Evolutionary conservation across 2,888 invertebrate genomes (phyloP), one percentile per base, ranked within the genome.

Genomic region (Torymus tubicola): DNA sequence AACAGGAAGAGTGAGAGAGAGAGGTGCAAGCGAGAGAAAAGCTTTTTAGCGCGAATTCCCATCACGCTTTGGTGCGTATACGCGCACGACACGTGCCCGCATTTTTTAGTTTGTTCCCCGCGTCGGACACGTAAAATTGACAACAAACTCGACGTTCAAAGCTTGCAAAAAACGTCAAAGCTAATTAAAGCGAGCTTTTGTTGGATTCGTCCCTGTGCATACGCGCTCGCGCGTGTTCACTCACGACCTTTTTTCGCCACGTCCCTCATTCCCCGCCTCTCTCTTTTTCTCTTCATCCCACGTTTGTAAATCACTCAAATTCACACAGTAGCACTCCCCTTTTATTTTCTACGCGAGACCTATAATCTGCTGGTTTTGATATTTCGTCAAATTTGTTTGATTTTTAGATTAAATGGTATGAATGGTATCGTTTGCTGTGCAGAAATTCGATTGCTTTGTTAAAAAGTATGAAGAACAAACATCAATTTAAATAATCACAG

Each of bases 151-250:
- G 63, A 50, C 61, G 64, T 58, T 74, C 69, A 80, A 74, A 80
- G 70, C 69, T 74, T 53, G 58, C 55, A 58, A 64, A 74, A 74
- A 69, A 73, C 73, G 73, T 75, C 79, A 80, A 80, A 80, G 74
- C 74, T 80, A 80, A 74, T 80, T 80, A 80, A 75, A 74, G 60
- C 60, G 70, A 53, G 52, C 65, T 69, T 70, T 75, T 64, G 58
- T 80, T 80, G 74, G 61, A 73, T 63, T 78, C 50, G 78, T 57
- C n/a, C 16, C n/a, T 24, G 21, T 18, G 12, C n/a, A 50, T 57
- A 18, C 57, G 67, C 61, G 5, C n/a, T 8, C 21, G 13, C 1
- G 31, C 31, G 3, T 31, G 31, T 31, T 31, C 31, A 5, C 31
- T 31, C 31, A 31, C 31, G 31, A 31, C 31, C 5, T 31, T 31